Evolutionary conservation across 2,797 vertebrate species (phyloP).

Genomic region (Phoebastria nigripes): DNA sequence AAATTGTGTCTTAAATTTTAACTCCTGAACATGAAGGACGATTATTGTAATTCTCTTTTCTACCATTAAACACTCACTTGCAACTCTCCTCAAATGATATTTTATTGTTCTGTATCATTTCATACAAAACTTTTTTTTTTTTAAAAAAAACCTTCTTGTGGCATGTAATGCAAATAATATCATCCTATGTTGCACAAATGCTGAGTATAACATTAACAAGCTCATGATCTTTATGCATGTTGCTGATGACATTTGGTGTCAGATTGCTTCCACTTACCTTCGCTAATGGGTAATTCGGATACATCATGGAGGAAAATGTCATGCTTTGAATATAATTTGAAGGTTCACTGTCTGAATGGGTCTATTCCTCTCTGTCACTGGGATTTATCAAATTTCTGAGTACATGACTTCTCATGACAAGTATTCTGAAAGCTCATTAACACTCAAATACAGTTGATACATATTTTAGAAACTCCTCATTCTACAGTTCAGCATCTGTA

Average conservation of each 20-base stretch:
- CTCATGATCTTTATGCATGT: not conserved
- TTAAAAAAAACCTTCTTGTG: not conserved
- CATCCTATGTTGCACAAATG: not conserved
- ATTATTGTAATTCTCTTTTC: not conserved
- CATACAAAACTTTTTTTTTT: not conserved
- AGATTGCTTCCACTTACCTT: conserved; percentile 4
- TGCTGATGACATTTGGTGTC: not conserved
- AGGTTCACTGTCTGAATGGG: not conserved
- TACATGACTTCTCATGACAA: conserved; percentile 50
- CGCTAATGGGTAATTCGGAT: not conserved
- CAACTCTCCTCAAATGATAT: not conserved
- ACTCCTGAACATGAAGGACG: not conserved
- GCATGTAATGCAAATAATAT: not conserved
- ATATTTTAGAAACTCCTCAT: conserved; percentile 43
- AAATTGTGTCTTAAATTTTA: not conserved
- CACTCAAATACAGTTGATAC: conserved; percentile 35
- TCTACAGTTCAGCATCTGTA: conserved; percentile 35
- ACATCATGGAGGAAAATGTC: not conserved
- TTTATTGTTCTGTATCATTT: not conserved
- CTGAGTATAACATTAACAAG: not conserved
- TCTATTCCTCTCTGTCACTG: conserved; percentile 15
- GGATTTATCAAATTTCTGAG: conserved; percentile 31
- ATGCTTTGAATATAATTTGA: conserved; percentile 14
- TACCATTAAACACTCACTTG: not conserved
- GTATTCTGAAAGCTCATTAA: conserved; percentile 50